phyloP scores from a whole-genome alignment of 2,113 vertebrate genomes.

The Hemibagrus wyckioides region DNA sequence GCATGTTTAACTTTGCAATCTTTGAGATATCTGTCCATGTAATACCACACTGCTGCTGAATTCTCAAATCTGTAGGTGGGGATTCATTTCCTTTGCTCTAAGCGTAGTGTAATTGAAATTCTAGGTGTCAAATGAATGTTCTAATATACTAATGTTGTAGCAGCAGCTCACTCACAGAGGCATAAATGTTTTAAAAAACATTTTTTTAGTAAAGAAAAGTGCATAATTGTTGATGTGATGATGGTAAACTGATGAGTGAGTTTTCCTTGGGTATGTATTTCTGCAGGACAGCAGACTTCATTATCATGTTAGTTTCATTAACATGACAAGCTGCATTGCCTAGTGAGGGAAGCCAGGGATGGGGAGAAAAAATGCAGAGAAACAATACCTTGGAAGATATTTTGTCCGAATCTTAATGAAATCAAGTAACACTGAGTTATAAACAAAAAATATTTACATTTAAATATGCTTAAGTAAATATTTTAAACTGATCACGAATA shows the following conservation, averaged over 20 bases:
- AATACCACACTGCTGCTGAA: background rate
- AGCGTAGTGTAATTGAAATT: background rate
- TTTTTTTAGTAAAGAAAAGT: too few relatives aligned
- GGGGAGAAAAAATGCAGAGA: background rate
- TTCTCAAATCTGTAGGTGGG: background rate
- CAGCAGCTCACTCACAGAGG: background rate
- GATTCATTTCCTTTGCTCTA: background rate
- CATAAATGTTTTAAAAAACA: background rate
- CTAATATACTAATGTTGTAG: background rate
- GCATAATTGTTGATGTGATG: background rate
- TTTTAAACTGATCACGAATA: too few relatives aligned
- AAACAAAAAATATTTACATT: background rate
- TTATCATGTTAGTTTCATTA: too few relatives aligned
- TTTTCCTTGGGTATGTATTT: background rate
- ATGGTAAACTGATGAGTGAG: background rate
- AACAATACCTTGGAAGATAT: background rate
- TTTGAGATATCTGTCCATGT: background rate
- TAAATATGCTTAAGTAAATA: background rate
- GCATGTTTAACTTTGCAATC: slow-evolving; percentile 13
- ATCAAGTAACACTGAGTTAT: background rate
- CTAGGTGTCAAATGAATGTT: background rate
- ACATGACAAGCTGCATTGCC: background rate
- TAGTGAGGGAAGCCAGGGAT: background rate
- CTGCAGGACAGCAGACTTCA: too few relatives aligned
- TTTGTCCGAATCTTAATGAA: background rate